These are phyloP conservation scores for Gonioctena quinquepunctata DNA, from an alignment of 1,140 invertebrate genomes.

Conservation along the genomic window DNA sequence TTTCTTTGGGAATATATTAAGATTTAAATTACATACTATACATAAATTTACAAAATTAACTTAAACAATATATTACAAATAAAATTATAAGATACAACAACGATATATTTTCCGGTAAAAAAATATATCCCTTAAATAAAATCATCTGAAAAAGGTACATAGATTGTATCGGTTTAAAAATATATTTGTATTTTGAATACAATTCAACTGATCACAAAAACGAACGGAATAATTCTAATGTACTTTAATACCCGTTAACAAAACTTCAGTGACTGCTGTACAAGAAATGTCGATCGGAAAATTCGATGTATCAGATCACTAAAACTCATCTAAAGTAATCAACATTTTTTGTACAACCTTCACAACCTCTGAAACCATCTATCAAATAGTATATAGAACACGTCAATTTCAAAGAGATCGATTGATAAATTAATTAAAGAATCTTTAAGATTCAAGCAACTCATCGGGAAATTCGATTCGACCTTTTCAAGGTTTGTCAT, in stretches of 20 bases:
- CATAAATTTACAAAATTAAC: slow-evolving; percentile 44
- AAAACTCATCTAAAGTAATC: slow-evolving; percentile 11
- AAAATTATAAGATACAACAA: slow-evolving; percentile 46
- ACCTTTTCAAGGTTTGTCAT: background rate
- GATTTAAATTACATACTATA: slow-evolving; percentile 45
- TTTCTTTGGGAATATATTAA: slow-evolving; percentile 50
- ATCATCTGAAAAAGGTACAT: slow-evolving; percentile 44
- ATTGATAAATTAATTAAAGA: slow-evolving; percentile 29
- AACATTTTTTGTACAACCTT: slow-evolving; percentile 11
- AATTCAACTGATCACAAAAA: slow-evolving; percentile 47
- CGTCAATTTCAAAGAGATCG: slow-evolving; percentile 23
- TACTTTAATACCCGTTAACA: slow-evolving; percentile 52
- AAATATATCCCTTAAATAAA: slow-evolving; percentile 41
- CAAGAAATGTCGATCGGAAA: background rate
- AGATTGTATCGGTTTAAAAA: slow-evolving; percentile 39
- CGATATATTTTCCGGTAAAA: slow-evolving; percentile 47
- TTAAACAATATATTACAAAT: slow-evolving; percentile 45
- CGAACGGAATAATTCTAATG: slow-evolving; percentile 53
- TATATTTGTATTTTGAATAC: slow-evolving; percentile 43
- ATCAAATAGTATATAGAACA: slow-evolving; percentile 28
- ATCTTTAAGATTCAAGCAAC: slow-evolving; percentile 29
- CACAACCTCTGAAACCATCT: background rate
- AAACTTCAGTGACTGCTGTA: slow-evolving; percentile 28
- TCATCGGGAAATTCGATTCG: slow-evolving; percentile 10
- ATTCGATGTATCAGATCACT: slow-evolving; percentile 25